Evolutionary conservation across 2,888 invertebrate species (phyloP), one percentile per base, ranked within the genome.

Genomic region (Netelia virgata): DNA sequence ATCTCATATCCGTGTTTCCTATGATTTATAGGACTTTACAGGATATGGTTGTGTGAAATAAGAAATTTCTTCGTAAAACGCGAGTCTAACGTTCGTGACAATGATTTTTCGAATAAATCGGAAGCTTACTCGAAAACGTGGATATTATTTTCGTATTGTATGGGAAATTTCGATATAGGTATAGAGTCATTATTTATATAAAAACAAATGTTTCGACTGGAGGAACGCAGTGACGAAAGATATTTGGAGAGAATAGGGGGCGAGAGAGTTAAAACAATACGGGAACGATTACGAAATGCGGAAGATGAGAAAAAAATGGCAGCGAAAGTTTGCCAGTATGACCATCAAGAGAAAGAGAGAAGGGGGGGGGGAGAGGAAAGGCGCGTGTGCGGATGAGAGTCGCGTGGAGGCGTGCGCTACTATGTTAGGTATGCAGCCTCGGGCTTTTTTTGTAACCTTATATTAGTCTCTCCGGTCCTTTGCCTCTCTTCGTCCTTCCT

Each of bases 351-450:
- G n/a, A n/a, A n/a, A n/a, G n/a, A n/a, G 23, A 23, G 23, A 23
- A 23, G 3, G 23, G 3, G 23, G 3, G 23, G 23, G 23, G 23
- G 23, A 23, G 23, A 1, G 23, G 3, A 47, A 41, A 43, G 23
- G 9, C 78, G 41, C 74, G 75, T 70, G 53, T 80, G 80, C 81
- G 28, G 88, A 88, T 88, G 88, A 86, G 88, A 89, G 90, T 90
- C 91, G 90, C 90, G 91, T 91, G 90, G 90, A 90, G 91, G 90
- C 90, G 91, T 91, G 90, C 88, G 89, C 76, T 69, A 90, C 91
- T 90, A 91, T 91, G 89, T 87, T 87, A 89, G 91, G 90, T 90
- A 90, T 90, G 89, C 91, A 87, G 75, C 86, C 88, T 74, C 87
- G 69, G 80, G 78, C 82, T 86, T 87, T 90, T 90, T 91, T 90